Evolutionary conservation across 2,113 vertebrate genomes (phyloP).

Genomic region (Eonycteris spelaea): DNA sequence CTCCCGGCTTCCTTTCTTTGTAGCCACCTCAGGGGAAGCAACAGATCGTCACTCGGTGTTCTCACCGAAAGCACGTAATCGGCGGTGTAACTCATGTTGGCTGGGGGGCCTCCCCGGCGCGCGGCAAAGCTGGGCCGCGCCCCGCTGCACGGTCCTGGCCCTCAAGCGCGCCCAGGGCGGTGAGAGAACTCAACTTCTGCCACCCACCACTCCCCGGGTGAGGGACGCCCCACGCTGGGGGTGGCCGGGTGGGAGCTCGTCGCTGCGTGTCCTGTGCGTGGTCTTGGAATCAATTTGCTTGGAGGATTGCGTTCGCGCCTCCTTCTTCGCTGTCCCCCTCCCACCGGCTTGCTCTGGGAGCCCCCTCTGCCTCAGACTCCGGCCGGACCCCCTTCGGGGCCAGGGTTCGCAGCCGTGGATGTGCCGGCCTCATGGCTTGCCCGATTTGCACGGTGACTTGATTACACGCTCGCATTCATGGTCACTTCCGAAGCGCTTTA

Average conservation of each 20-base stretch:
- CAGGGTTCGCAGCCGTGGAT: constrained; percentile 67
- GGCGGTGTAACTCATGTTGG: constrained; percentile 78
- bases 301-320: not conserved
- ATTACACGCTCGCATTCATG: constrained; percentile 85
- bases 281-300: not conserved
- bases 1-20: constrained; percentile 82
- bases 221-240: constrained; percentile 24
- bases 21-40: constrained; percentile 87
- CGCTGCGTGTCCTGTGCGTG: not conserved
- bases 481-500: constrained; percentile 87
- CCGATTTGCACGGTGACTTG: constrained; percentile 86
- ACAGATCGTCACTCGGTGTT: constrained; percentile 85
- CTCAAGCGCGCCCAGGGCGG: constrained; percentile 37
- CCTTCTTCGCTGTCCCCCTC: not conserved
- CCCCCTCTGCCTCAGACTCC: not conserved
- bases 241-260: constrained; percentile 41
- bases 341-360: constrained; percentile 35
- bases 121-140: constrained; percentile 54
- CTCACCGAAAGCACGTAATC: constrained; percentile 79
- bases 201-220: not conserved
- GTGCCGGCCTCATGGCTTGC: constrained; percentile 83
- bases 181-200: constrained; percentile 35
- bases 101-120: constrained; percentile 64
- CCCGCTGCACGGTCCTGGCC: constrained; percentile 48
- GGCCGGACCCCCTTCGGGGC: constrained; percentile 49